Percentiles rank a stretch among this genome's conserved stretches.
Conservation (phyloP, 92 coral and sea anemone genomes). For the Ricordea florida region DNA sequence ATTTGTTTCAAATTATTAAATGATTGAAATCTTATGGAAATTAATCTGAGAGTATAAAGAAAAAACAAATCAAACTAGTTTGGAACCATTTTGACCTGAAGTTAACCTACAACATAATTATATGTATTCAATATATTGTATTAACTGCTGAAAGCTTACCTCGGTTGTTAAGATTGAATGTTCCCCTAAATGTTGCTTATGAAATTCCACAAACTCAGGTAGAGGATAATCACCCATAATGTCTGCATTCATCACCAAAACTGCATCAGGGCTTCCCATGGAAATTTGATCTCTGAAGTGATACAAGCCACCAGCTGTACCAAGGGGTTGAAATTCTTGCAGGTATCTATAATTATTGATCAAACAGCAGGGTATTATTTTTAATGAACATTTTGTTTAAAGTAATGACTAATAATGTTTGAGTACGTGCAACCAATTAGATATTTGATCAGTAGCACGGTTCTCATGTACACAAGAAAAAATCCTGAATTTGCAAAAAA, state of each 20-base stretch:
- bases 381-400: neutral
- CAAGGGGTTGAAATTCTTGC: slow-evolving; percentile 97
- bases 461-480: too few relatives aligned
- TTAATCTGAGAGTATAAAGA: too few relatives aligned
- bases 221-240: slow-evolving; percentile 92
- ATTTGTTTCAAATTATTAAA: too few relatives aligned
- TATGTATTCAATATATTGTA: neutral
- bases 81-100: too few relatives aligned
- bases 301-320: slow-evolving; percentile 95
- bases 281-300: slow-evolving; percentile 98
- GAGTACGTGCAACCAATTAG: too few relatives aligned
- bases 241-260: slow-evolving; percentile 91
- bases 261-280: slow-evolving; percentile 90
- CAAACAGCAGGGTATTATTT: neutral
- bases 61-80: too few relatives aligned
- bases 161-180: slow-evolving; percentile 96
- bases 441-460: too few relatives aligned
- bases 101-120: neutral
- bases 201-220: slow-evolving; percentile 85
- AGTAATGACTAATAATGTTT: neutral
- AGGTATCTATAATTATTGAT: slow-evolving; percentile 58
- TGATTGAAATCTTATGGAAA: too few relatives aligned
- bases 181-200: slow-evolving; percentile 81
- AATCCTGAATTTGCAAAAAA: too few relatives aligned
- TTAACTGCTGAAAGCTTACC: slow-evolving; percentile 19